Evolutionary conservation across 2,113 vertebrate genomes (phyloP), one percentile per base, ranked within the genome.

Genomic region (Gasterosteus nipponicus): DNA sequence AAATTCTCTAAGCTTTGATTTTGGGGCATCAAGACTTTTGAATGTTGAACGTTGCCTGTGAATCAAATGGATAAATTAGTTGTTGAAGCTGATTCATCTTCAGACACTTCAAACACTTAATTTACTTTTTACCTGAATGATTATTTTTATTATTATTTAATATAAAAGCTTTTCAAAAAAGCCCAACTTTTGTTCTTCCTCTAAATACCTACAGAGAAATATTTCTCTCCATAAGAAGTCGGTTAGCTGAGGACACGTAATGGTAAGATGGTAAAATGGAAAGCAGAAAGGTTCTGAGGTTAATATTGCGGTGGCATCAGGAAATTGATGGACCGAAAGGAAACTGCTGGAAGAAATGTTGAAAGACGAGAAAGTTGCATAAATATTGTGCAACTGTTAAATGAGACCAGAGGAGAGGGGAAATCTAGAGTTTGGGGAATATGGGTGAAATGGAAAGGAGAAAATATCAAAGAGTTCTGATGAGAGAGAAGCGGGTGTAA

Each of bases 381-480:
- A 33, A 33, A 56, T 38, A 8, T 44, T 47, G 62, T 57, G 66
- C 33, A 33, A 33, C 33, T 33, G 22, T 67, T 66, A 41, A 49
- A 62, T 71, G 33, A 79, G 46, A 39, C 9, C 0, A n/a, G 58
- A 19, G 39, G 7, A n/a, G 7, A 26, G 16, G 4, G 41, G 31
- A 26, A 33, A 47, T 76, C n/a, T 31, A 47, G 16, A 29, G n/a
- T 60, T 41, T 19, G 12, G 22, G 11, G 62, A 39, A 68, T 69
- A 33, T 67, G 10, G 5, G 11, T 29, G 29, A 82, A 77, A 77
- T 54, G 61, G 65, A 61, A 77, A 59, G 42, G 10, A 41, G 64
- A 65, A 63, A 4, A 56, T 62, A 61, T 61, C 10, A 15, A 72
- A 68, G 46, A 29, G 59, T 59, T 22, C 58, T 0, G 9, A 10